Evolutionary conservation across 2,888 invertebrate genomes (phyloP).

Genomic region (Isotomurus palustris): DNA sequence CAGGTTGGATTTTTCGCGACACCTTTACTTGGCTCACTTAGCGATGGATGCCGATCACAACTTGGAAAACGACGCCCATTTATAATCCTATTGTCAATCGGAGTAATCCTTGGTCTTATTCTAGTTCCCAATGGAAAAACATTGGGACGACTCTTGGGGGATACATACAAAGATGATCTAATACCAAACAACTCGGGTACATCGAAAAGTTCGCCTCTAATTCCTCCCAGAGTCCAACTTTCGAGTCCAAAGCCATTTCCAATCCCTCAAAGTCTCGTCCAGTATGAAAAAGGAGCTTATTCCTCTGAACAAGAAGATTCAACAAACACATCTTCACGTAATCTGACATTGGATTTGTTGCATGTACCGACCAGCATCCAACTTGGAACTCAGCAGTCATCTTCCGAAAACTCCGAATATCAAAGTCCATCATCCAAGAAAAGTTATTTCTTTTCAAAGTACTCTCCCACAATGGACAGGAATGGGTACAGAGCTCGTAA

Average conservation of each 20-base stretch:
- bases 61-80: constrained; percentile 87
- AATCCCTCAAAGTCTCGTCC: background rate
- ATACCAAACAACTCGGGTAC: no score
- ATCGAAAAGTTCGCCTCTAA: no score
- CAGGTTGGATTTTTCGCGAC: constrained; percentile 84
- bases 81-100: constrained; percentile 79
- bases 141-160: constrained; percentile 77
- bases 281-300: background rate
- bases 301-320: background rate
- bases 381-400: background rate
- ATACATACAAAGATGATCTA: constrained; percentile 51
- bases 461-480: constrained; percentile 14
- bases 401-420: background rate
- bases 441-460: constrained; percentile 6
- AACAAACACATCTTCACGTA: background rate
- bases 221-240: background rate
- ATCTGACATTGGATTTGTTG: constrained; percentile 3
- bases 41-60: constrained; percentile 76
- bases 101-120: constrained; percentile 80
- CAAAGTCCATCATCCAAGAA: constrained; percentile 4
- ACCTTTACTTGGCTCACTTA: constrained; percentile 83
- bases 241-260: background rate
- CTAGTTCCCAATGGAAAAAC: constrained; percentile 87
- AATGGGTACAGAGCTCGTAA: constrained; percentile 24
- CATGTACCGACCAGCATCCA: no score